phyloP scores from a whole-genome alignment of 2,888 invertebrate genomes.

The Drosophila fulvimacula region DNA sequence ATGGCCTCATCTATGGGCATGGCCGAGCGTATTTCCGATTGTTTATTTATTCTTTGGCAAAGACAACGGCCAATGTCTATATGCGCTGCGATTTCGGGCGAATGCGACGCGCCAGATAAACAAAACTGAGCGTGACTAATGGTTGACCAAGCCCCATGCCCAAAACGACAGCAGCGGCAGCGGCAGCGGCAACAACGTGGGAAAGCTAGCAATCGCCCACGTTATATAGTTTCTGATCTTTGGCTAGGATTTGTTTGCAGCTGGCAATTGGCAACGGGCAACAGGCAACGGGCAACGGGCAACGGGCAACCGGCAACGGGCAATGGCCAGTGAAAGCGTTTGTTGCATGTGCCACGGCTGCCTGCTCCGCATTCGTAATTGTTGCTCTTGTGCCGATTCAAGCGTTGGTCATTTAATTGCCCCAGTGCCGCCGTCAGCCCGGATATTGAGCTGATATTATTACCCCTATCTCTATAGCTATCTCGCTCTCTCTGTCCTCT shows the following conservation, averaged over 20 bases:
- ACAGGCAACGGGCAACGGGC: constrained; percentile 23
- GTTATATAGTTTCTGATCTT: constrained; percentile 31
- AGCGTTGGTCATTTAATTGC: constrained; percentile 66
- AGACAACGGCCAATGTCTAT: constrained; percentile 36
- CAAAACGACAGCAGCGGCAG: constrained; percentile 21
- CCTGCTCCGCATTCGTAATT: constrained; percentile 76
- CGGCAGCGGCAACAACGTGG: too few species aligned
- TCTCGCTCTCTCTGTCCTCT: too few species aligned
- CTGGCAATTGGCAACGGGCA: constrained; percentile 10
- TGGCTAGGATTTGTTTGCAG: constrained; percentile 46
- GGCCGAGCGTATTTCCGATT: constrained; percentile 37
- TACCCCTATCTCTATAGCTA: neutral
- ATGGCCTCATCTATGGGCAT: constrained; percentile 35
- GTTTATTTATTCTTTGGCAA: constrained; percentile 55
- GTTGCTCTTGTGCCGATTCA: constrained; percentile 64
- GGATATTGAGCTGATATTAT: constrained; percentile 61
- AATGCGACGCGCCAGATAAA: constrained; percentile 41
- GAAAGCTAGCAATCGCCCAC: constrained; percentile 55
- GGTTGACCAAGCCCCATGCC: constrained; percentile 61
- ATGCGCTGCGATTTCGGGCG: constrained; percentile 29
- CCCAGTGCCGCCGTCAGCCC: constrained; percentile 44
- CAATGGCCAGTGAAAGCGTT: constrained; percentile 52
- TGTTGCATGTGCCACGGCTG: constrained; percentile 54
- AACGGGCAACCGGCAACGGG: constrained; percentile 34
- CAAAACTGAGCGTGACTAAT: constrained; percentile 62